Conservation (phyloP, 1,140 invertebrate genomes). For the Elysia chlorotica region DNA sequence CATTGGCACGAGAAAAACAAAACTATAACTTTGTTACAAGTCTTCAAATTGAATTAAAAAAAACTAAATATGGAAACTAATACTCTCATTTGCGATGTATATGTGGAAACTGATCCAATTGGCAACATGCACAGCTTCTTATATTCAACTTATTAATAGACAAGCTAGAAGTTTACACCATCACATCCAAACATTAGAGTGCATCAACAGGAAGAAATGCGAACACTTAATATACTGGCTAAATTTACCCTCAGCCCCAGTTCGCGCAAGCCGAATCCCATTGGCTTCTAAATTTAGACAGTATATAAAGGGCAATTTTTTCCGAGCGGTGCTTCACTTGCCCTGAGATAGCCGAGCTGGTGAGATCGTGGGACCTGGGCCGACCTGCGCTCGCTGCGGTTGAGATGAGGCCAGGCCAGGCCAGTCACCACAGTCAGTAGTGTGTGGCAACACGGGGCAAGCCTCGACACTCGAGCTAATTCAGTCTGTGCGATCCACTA, state of each 20-base stretch:
- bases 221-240: background rate
- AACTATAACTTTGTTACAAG: background rate
- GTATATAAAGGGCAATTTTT: background rate
- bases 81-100: background rate
- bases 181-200: too few species aligned
- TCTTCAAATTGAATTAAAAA: background rate
- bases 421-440: too few species aligned
- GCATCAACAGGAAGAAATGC: too few species aligned
- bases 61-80: background rate
- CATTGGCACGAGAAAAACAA: background rate
- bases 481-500: too few species aligned
- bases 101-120: background rate
- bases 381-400: too few species aligned
- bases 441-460: too few species aligned
- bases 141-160: too few species aligned
- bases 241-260: background rate
- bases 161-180: background rate
- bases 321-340: background rate
- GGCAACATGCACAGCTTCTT: too few species aligned
- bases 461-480: too few species aligned
- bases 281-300: background rate
- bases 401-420: too few species aligned
- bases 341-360: background rate
- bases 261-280: background rate
- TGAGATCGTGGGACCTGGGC: background rate